These are phyloP conservation scores for Caranx melampygus DNA, from an alignment of 2,113 vertebrate species.

Conservation along the genomic window DNA sequence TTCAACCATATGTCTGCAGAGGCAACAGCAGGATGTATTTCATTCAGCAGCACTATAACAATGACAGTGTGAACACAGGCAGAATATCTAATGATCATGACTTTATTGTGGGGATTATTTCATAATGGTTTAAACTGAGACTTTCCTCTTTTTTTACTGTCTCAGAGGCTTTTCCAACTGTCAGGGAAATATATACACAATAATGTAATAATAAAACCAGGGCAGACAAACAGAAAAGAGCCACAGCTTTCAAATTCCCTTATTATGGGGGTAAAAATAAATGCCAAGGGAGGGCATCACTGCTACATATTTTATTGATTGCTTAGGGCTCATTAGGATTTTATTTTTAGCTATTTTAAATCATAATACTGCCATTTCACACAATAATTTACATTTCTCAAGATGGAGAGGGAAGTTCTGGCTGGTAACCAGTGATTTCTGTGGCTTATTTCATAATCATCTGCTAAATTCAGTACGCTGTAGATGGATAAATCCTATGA, in stretches of 20 bases:
- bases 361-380: background rate
- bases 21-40: conserved; percentile 55
- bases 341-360: background rate
- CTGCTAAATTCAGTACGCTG: too few species aligned
- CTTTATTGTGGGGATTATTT: conserved; percentile 24
- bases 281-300: background rate
- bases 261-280: background rate
- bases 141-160: conserved; percentile 35
- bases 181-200: background rate
- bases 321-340: background rate
- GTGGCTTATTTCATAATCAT: background rate
- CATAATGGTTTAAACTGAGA: conserved; percentile 26
- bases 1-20: conserved; percentile 61
- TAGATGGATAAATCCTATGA: too few species aligned
- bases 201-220: conserved; percentile 10
- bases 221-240: background rate
- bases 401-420: background rate
- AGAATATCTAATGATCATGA: conserved; percentile 29
- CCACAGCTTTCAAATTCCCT: background rate
- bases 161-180: conserved; percentile 35
- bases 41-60: conserved; percentile 32
- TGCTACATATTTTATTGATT: background rate
- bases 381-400: background rate
- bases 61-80: conserved; percentile 2
- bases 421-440: background rate